These are phyloP conservation scores for Andrena hattorfiana DNA, from an alignment of 2,888 invertebrate species.

Conservation along the genomic window DNA sequence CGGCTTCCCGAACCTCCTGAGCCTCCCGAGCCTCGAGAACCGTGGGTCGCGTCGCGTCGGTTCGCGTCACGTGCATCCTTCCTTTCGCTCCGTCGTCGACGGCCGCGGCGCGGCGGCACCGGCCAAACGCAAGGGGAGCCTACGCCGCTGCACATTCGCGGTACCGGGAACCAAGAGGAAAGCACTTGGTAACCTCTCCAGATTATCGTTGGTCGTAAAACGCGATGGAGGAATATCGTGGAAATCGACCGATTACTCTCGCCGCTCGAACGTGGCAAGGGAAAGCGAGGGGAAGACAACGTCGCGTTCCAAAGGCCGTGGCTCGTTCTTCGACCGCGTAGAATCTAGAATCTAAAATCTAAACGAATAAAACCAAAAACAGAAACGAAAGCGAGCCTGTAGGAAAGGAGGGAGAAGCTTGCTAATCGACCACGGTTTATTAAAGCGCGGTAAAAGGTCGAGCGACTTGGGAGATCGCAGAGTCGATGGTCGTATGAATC, in stretches of 20 bases:
- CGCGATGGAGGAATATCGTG: neutral
- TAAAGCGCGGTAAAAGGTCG: too few relatives aligned
- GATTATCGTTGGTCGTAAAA: neutral
- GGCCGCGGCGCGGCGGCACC: neutral
- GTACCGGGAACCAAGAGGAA: neutral
- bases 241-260: neutral
- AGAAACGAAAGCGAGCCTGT: too few relatives aligned
- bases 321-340: too few relatives aligned
- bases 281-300: neutral
- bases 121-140: neutral
- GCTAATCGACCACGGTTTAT: too few relatives aligned
- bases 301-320: too few relatives aligned
- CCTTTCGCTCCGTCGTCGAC: neutral
- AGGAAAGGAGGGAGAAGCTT: too few relatives aligned
- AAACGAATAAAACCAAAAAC: too few relatives aligned
- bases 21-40: neutral
- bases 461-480: too few relatives aligned
- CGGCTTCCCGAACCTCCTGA: constrained; percentile 36
- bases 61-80: neutral
- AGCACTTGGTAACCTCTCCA: neutral
- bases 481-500: too few relatives aligned
- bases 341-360: too few relatives aligned
- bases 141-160: neutral
- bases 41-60: neutral
- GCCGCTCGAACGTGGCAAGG: neutral